phyloP scores from a whole-genome alignment of 2,113 vertebrate species.

The Leucopsar rothschildi region DNA sequence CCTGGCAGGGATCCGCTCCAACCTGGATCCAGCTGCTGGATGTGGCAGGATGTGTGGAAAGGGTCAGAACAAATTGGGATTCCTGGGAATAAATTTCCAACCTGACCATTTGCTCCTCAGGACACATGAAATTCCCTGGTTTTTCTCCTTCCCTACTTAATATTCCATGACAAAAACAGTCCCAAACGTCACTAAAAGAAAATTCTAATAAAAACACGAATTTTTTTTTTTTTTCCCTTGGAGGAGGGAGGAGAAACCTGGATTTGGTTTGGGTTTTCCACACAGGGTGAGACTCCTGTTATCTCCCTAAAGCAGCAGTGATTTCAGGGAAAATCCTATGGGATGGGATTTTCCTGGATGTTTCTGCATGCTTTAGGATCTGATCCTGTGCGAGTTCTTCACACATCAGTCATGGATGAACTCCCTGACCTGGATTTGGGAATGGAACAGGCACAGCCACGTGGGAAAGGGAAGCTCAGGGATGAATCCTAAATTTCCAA shows the following conservation, averaged over 20 bases:
- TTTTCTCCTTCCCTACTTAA: neutral
- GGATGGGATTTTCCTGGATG: neutral
- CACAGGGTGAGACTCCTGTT: neutral
- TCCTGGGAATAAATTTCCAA: neutral
- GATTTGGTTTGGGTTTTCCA: neutral
- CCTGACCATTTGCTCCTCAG: neutral
- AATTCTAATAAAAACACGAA: neutral
- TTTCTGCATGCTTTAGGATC: neutral
- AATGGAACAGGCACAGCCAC: neutral
- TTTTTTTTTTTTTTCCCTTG: neutral
- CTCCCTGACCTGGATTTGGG: neutral
- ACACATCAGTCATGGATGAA: fast-evolving
- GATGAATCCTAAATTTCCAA: neutral
- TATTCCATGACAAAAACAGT: neutral
- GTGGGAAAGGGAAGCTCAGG: neutral
- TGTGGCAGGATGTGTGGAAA: neutral
- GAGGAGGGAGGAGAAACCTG: neutral
- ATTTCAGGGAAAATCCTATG: neutral
- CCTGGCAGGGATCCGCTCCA: neutral
- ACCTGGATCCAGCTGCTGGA: neutral
- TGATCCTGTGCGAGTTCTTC: neutral
- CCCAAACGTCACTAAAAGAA: neutral
- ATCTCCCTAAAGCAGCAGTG: neutral
- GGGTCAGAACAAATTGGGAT: neutral
- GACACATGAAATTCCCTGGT: fast-evolving